Conservation (phyloP, 2,888 invertebrate genomes). For the Abrostola triplasia region DNA sequence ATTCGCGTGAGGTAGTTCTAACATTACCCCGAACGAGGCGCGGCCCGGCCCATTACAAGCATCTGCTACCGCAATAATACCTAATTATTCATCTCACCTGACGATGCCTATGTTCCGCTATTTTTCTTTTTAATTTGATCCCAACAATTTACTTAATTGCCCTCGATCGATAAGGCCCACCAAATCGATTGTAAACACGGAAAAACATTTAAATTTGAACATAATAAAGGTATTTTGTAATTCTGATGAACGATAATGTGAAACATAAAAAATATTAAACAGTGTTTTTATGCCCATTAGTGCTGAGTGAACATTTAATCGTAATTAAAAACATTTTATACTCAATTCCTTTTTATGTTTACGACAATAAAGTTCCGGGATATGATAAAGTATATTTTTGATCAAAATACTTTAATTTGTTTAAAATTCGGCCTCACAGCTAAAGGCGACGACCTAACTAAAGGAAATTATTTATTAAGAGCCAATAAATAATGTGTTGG, state of each 20-base stretch:
- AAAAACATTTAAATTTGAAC: constrained; percentile 25
- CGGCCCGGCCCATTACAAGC: constrained; percentile 57
- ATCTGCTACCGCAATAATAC: constrained; percentile 61
- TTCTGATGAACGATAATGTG: background rate
- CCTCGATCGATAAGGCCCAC: constrained; percentile 10
- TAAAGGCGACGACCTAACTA: constrained; percentile 17
- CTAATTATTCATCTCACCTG: constrained; percentile 55
- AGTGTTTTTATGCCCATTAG: constrained; percentile 16
- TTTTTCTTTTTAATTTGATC: constrained; percentile 35
- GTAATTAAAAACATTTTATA: background rate
- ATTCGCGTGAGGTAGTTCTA: constrained; percentile 43
- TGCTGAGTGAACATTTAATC: constrained; percentile 9
- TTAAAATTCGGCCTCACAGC: background rate
- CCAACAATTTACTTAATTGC: constrained; percentile 18
- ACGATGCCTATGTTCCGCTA: constrained; percentile 23
- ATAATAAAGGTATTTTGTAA: constrained; percentile 9
- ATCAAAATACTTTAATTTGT: background rate
- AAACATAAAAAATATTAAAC: background rate
- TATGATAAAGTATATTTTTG: too few species aligned
- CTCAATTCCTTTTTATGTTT: too few species aligned
- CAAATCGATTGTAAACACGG: constrained; percentile 15
- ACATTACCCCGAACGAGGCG: constrained; percentile 60
- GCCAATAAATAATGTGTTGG: constrained; percentile 30
- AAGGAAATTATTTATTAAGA: constrained; percentile 42
- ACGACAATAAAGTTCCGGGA: too few species aligned